These are phyloP conservation scores for Rhagologus leucostigma DNA, from an alignment of 2,113 vertebrate species.

Conservation along the genomic window DNA sequence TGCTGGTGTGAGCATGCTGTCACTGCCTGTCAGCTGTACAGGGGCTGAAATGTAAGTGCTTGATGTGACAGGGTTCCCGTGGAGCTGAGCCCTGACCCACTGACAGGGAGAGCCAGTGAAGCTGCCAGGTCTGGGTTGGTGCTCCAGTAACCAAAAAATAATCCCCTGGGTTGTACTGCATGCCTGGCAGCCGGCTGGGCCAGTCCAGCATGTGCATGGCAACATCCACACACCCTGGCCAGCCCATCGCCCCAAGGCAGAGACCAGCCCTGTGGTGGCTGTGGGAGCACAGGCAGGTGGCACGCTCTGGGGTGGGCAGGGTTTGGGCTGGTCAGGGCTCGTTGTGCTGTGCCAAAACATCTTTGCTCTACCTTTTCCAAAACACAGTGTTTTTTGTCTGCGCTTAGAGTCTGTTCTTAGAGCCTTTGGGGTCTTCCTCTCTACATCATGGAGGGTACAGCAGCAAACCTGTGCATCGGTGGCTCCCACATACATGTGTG, in stretches of 20 bases:
- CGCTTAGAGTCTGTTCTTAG: not conserved
- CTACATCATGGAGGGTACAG: not conserved
- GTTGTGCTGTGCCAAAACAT: not conserved
- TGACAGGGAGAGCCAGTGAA: not conserved
- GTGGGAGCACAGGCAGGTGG: not conserved
- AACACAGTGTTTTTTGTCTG: not conserved
- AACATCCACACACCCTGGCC: accelerated
- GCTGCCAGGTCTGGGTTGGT: not conserved
- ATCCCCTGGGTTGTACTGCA: not conserved
- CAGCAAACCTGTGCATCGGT: not conserved
- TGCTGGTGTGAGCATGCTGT: accelerated
- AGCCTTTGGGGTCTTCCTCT: not conserved
- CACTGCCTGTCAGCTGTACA: not conserved
- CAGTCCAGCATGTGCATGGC: accelerated
- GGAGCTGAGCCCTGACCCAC: not conserved
- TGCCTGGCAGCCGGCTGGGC: not conserved
- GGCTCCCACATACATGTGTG: accelerated
- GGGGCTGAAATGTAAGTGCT: not conserved
- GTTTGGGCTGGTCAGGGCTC: not conserved
- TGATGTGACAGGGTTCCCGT: not conserved
- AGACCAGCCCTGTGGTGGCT: not conserved
- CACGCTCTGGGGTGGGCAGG: not conserved
- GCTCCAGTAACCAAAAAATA: not conserved
- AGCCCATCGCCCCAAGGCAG: not conserved
- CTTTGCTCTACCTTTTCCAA: not conserved